These are phyloP conservation scores for Amblyteles armatorius DNA, from an alignment of 2,888 invertebrate genomes.

Conservation along the genomic window DNA sequence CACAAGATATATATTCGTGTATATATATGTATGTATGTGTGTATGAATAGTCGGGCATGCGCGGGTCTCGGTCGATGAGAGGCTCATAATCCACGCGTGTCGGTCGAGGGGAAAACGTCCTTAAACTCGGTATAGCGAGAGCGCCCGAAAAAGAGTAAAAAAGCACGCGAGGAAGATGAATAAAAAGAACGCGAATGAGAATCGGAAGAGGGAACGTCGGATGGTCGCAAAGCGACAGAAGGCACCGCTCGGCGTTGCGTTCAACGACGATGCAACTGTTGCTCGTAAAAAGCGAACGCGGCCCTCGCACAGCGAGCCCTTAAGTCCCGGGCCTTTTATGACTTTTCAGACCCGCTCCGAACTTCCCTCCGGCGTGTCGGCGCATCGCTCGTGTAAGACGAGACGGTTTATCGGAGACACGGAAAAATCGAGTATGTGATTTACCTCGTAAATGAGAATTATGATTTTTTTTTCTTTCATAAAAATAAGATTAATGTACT, in stretches of 20 bases:
- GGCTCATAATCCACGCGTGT: constrained; percentile 48
- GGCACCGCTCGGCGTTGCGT: constrained; percentile 37
- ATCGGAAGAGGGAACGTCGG: constrained; percentile 23
- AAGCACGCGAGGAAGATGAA: constrained; percentile 5
- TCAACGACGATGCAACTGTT: constrained; percentile 59
- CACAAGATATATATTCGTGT: not conserved
- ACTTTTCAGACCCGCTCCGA: not conserved
- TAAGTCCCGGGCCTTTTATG: constrained; percentile 53
- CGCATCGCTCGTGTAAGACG: too few relatives aligned
- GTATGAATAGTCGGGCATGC: constrained; percentile 10
- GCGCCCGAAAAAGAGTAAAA: constrained; percentile 12
- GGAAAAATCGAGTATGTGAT: too few relatives aligned
- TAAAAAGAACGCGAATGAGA: constrained; percentile 35
- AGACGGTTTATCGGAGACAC: too few relatives aligned
- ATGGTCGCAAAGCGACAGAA: constrained; percentile 30
- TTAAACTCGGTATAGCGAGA: constrained; percentile 26
- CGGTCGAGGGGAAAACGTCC: constrained; percentile 25
- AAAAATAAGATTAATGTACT: too few relatives aligned
- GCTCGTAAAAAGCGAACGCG: constrained; percentile 57
- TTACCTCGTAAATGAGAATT: too few relatives aligned
- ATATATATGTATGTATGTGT: not conserved
- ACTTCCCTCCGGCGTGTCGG: too few relatives aligned
- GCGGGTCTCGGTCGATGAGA: constrained; percentile 51
- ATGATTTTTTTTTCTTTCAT: too few relatives aligned
- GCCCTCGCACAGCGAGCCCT: constrained; percentile 36